A percentile compares a stretch with the other conserved stretches of the same genome.
Conservation (phyloP, 2,113 vertebrate species). For the Rhinichthys klamathensis region DNA sequence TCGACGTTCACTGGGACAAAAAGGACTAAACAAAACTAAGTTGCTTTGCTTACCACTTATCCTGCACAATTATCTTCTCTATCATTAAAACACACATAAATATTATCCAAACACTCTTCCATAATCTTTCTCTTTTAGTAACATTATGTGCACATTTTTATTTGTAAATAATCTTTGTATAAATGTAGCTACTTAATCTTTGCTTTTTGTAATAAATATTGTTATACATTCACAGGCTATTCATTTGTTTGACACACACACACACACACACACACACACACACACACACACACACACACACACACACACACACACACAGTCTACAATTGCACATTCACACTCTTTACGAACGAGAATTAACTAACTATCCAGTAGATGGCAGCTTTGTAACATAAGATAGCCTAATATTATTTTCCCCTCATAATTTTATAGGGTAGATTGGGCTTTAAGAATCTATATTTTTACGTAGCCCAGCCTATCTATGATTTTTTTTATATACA, state of each 20-base stretch:
- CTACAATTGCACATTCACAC: not conserved
- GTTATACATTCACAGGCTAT: not conserved
- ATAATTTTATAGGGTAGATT: not conserved
- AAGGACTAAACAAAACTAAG: slow-evolving; percentile 73
- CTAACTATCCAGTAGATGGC: slow-evolving; percentile 22
- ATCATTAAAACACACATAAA: slow-evolving; percentile 69
- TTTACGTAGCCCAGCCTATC: no score
- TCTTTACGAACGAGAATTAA: not conserved
- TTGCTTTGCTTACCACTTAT: slow-evolving; percentile 82
- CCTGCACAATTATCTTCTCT: slow-evolving; percentile 84
- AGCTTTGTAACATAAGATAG: not conserved
- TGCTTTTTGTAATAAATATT: slow-evolving; percentile 20
- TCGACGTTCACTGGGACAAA: slow-evolving; percentile 81
- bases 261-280: no score
- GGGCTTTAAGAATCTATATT: not conserved
- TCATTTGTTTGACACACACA: no score
- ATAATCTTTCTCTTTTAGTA: not conserved
- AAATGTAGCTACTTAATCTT: not conserved
- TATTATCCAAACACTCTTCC: not conserved
- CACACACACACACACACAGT: not conserved
- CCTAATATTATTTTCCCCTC: not conserved
- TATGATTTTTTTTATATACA: not conserved
- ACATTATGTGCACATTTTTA: not conserved
- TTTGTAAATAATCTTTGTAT: slow-evolving; percentile 16
- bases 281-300: no score